Base-by-base conservation (phyloP, 2,113 vertebrate genomes). In the Channa argus region DNA sequence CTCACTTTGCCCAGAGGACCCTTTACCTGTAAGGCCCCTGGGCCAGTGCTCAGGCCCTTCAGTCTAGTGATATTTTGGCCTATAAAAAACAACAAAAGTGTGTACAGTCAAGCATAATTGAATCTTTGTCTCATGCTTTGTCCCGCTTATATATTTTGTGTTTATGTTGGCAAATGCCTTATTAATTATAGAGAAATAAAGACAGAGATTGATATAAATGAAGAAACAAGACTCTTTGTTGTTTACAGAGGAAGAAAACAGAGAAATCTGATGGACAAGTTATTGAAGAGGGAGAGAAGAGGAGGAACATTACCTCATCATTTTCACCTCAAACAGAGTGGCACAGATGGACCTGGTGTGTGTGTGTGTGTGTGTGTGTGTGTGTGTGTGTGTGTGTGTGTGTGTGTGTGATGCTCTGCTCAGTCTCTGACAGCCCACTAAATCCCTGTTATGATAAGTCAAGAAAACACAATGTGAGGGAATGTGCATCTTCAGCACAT, bases 301-400 rank as follows among this genome's bases (percentile, higher is more conserved):
- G 64, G 60, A 78, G 14, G 65, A 63, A 24, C 90, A 89, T 93
- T 85, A 91, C 88, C 85, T 92, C 90, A 92, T 92, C 85, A 44
- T 33, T 47, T 77, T 77, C 71, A 88, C 56, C 80, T 77, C 84
- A 83, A 83, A 86, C 84, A 54, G 86, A 80, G 88, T 10, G 34
- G 69, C 74, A 86, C 87, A 91, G 87, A 86, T 91, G 89, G 82
- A 88, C 74, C 73, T 34, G 54, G 54, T 65, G 71, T 56, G 80
- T 72, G 64, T 77, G 63, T 61, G 73, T 59, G 67, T 74, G 52
- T 74, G 72, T 72, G 34, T 79, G 65, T 64, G 61, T 70, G 67
- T 63, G 68, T 59, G 67, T 54, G 59, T 60, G 69, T 39, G 69
- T n/a, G 70, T 65, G 73, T 63, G 68, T 62, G 71, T 63, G 54